phyloP scores from a whole-genome alignment of 2,113 vertebrate species.

The Nannospalax galili region DNA sequence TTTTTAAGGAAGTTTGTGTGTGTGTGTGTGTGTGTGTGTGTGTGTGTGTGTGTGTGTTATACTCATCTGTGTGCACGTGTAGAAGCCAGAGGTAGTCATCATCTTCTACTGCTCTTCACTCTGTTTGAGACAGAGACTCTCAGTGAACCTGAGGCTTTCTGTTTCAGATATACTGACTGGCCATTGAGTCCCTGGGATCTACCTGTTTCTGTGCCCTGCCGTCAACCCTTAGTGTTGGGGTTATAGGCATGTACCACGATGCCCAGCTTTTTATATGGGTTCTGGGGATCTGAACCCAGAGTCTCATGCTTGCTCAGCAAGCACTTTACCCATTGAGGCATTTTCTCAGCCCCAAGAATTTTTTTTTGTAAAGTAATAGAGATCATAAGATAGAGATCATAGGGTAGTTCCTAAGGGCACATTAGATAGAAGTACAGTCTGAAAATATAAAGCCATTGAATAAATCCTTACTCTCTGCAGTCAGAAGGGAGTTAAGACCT shows the following conservation, averaged over 20 bases:
- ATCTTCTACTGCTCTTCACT: not conserved
- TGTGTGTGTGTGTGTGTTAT: not conserved
- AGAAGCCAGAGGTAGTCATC: too few species aligned
- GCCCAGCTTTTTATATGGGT: not conserved
- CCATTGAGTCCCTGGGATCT: not conserved
- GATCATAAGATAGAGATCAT: not conserved
- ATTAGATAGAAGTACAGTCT: not conserved
- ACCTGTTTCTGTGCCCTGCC: not conserved
- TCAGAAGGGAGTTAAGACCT: not conserved
- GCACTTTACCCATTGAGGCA: not conserved
- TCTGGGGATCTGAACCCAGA: not conserved
- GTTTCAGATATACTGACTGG: not conserved
- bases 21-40: too few species aligned
- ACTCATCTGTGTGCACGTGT: not conserved
- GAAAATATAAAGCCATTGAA: not conserved
- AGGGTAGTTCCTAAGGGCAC: not conserved
- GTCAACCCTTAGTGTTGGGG: not conserved
- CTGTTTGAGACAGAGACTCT: not conserved
- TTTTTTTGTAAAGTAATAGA: too few species aligned
- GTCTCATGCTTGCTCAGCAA: not conserved
- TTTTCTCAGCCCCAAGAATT: not conserved
- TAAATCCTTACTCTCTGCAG: not conserved
- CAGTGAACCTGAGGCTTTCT: not conserved
- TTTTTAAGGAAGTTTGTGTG: too few species aligned
- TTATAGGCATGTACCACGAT: not conserved